A percentile compares a stretch with the other conserved stretches of the same genome.
phyloP scores from a whole-genome alignment of 1,140 invertebrate genomes.

The Drosophila bipectinata region DNA sequence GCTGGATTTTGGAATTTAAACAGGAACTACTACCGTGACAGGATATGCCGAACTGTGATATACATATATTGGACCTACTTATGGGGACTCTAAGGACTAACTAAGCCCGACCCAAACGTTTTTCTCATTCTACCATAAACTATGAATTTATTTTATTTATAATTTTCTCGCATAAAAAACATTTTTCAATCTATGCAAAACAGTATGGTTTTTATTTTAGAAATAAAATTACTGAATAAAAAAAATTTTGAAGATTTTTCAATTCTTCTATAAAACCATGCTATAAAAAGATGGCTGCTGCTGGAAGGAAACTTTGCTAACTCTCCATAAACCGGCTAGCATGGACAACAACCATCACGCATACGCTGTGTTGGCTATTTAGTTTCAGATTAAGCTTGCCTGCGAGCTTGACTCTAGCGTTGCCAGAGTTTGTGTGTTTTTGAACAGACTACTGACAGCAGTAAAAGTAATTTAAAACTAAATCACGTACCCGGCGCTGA shows the following conservation, averaged over 20 bases:
- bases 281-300: background rate
- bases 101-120: conserved; percentile 36
- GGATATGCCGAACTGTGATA: conserved; percentile 67
- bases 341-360: conserved; percentile 19
- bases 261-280: background rate
- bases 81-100: conserved; percentile 12
- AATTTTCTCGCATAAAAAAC: conserved; percentile 41
- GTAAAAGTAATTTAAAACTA: conserved; percentile 70
- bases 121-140: conserved; percentile 39
- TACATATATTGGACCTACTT: conserved; percentile 53
- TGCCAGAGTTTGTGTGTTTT: conserved; percentile 44
- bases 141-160: conserved; percentile 28
- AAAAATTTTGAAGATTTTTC: too few relatives aligned
- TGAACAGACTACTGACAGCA: conserved; percentile 11
- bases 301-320: background rate
- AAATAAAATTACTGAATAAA: background rate
- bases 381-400: background rate
- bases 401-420: conserved; percentile 7
- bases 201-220: background rate
- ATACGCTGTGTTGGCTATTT: conserved; percentile 46
- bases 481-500: conserved; percentile 58
- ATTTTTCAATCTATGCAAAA: background rate
- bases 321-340: background rate
- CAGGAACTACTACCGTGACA: conserved; percentile 1
- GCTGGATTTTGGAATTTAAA: conserved; percentile 12